These are phyloP conservation scores for Zaprionus gabonicus DNA, from an alignment of 1,140 invertebrate genomes.

Conservation along the genomic window DNA sequence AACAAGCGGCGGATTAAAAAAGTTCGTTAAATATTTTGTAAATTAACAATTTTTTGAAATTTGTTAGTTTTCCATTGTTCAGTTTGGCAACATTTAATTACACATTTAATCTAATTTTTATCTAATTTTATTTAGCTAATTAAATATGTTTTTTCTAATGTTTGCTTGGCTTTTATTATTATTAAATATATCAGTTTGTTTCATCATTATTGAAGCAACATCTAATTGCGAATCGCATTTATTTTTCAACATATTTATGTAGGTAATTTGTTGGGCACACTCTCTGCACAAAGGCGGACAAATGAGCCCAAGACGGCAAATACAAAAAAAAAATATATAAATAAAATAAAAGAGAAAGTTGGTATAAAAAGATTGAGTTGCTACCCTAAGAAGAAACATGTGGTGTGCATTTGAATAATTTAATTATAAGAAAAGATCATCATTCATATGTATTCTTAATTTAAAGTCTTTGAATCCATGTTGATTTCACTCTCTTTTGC, in stretches of 20 bases:
- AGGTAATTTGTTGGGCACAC: slow-evolving; percentile 5
- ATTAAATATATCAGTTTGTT: background rate
- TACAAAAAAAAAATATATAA: slow-evolving; percentile 9
- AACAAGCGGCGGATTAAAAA: slow-evolving; percentile 18
- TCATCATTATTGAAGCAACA: background rate
- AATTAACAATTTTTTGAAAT: background rate
- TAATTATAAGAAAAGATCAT: no score
- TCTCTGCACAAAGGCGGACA: slow-evolving; percentile 50
- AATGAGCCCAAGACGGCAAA: slow-evolving; percentile 46
- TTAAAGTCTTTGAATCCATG: no score
- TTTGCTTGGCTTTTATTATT: background rate
- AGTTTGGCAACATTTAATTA: background rate
- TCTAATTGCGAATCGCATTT: slow-evolving; percentile 59
- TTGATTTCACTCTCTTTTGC: no score
- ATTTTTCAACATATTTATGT: slow-evolving; percentile 56
- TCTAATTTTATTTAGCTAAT: background rate
- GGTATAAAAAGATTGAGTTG: no score
- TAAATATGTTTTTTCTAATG: background rate
- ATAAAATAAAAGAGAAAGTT: slow-evolving; percentile 19
- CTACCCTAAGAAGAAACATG: background rate
- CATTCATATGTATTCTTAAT: no score
- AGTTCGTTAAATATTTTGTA: slow-evolving; percentile 5
- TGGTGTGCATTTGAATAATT: no score
- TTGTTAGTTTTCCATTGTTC: background rate
- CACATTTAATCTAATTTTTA: background rate